phyloP scores from a whole-genome alignment of 2,113 vertebrate species.

The Hippopotamus amphibius region DNA sequence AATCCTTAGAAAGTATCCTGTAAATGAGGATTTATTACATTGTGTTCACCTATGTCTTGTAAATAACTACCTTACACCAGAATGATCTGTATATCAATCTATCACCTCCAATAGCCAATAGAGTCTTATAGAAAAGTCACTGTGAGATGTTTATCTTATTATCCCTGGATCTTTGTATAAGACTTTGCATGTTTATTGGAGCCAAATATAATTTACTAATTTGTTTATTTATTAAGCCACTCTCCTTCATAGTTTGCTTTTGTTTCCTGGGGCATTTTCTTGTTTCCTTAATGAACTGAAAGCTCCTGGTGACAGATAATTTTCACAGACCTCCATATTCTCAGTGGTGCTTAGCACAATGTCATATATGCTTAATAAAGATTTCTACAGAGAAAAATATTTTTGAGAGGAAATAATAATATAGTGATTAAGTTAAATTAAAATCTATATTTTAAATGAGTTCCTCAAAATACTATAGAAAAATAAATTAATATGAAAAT shows the following conservation, averaged over 20 bases:
- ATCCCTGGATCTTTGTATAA: not conserved
- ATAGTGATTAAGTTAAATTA: not conserved
- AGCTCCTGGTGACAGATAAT: not conserved
- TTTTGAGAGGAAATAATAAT: not conserved
- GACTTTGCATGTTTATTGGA: not conserved
- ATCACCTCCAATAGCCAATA: not conserved
- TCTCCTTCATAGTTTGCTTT: not conserved
- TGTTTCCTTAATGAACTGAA: not conserved
- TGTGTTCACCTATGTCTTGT: not conserved
- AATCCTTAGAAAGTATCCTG: slow-evolving; percentile 7
- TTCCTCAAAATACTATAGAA: slow-evolving; percentile 14
- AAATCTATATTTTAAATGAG: not conserved
- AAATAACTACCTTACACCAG: not conserved
- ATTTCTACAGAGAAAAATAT: not conserved
- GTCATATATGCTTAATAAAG: not conserved
- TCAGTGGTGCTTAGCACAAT: not conserved
- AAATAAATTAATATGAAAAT: not conserved
- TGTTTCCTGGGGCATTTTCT: not conserved
- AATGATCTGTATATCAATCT: slow-evolving; percentile 27
- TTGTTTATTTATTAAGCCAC: not conserved
- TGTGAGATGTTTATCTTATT: not conserved
- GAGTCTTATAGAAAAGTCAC: slow-evolving; percentile 8
- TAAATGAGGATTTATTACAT: slow-evolving; percentile 24
- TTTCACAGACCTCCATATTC: not conserved
- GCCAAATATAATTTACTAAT: not conserved